Base-by-base conservation (phyloP, 2,113 vertebrate species). In the Nycticorax nycticorax region DNA sequence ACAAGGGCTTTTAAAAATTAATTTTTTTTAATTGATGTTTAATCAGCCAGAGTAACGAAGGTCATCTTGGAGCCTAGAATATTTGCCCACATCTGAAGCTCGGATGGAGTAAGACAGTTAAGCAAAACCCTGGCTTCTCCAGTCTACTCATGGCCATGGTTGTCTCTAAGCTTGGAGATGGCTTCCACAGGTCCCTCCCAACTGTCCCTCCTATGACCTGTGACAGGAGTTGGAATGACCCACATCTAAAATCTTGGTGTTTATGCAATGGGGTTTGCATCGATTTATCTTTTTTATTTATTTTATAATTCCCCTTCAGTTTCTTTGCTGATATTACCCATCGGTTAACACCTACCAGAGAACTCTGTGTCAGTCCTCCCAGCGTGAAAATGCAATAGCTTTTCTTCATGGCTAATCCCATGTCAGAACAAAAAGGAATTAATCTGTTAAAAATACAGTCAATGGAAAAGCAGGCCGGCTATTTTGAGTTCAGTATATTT, bases 391-490 rank as follows among this genome's bases (percentile, higher is more conserved):
- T 3, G 1, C 39, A 66, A 21, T 22, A 80, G 27, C 27, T 77
- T 85, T 96, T 84, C 73, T 66, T 27, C 4, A 16, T 66, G 41
- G 74, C 20, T 91, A 91, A 59, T 93, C 32, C 64, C 13, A 48
- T 33, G 19, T 56, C 57, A 86, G 88, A 88, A 75, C 21, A 89
- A 75, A 94, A 92, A 72, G 9, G 8, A 93, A 96, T 81, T 93
- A 93, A 63, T 76, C 37, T 93, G 33, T 79, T 92, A 75, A 94
- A 96, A 93, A 76, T 57, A 59, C 11, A 92, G 21, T 35, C 16
- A 78, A 14, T 3, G 68, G 47, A 88, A 93, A 89, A 73, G 20
- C 28, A 75, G 8, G 33, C 76, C 88, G 67, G 9, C 35, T 96
- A 57, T 86, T 93, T 48, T 79, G 22, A 50, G 17, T 66, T 73